These are phyloP conservation scores for Corvus hawaiiensis DNA, from an alignment of 2,113 vertebrate genomes.

Conservation along the genomic window DNA sequence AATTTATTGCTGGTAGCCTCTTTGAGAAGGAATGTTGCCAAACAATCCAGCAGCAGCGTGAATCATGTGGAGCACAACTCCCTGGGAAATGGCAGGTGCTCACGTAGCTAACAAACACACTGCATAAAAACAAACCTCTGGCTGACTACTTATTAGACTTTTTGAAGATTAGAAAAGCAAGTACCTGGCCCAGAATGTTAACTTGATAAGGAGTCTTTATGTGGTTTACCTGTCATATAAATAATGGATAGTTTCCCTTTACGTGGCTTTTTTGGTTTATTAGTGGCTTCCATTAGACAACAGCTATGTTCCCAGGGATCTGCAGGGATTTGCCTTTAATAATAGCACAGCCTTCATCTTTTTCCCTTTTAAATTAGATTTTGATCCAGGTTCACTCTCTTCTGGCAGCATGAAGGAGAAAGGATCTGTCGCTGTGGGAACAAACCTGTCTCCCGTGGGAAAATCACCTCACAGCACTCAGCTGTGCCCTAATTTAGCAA, in stretches of 20 bases:
- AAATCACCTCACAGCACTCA: neutral
- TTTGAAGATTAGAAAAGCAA: constrained; percentile 4
- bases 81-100: neutral
- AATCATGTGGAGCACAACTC: neutral
- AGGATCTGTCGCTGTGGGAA: neutral
- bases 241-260: constrained; percentile 38
- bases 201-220: neutral
- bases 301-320: neutral
- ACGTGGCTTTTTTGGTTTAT: neutral
- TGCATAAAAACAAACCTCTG: neutral
- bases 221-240: constrained; percentile 25
- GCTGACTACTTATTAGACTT: neutral
- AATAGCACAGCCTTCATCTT: neutral
- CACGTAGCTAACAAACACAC: neutral
- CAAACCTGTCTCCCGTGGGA: neutral
- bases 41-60: neutral
- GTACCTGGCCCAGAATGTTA: neutral
- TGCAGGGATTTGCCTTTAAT: constrained; percentile 1
- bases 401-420: neutral
- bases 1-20: constrained; percentile 10
- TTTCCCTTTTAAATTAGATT: constrained; percentile 2
- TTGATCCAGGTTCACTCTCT: neutral
- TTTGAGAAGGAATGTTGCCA: neutral
- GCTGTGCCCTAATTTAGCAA: neutral
- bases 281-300: constrained; percentile 9